A percentile compares a stretch with the other conserved stretches of the same genome.
These are phyloP conservation scores for Anthrax anthrax DNA, from an alignment of 2,888 invertebrate species.

Conservation along the genomic window DNA sequence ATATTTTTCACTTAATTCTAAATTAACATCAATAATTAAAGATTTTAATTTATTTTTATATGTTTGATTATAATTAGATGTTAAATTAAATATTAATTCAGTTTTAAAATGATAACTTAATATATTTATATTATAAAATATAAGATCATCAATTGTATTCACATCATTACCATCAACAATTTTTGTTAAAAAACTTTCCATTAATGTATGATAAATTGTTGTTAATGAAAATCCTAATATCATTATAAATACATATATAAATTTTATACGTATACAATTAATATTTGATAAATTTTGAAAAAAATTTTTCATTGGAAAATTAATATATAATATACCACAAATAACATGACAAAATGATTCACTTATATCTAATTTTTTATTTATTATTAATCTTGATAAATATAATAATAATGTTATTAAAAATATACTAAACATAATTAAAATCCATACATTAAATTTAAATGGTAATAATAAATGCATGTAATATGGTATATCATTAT, in stretches of 20 bases:
- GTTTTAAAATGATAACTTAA: neutral
- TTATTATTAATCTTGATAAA: neutral
- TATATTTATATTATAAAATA: neutral
- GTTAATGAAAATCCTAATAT: neutral
- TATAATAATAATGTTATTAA: neutral
- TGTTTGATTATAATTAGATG: neutral
- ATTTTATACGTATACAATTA: neutral
- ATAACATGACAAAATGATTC: neutral
- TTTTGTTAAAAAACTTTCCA: neutral
- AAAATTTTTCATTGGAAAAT: neutral
- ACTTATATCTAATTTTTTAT: neutral
- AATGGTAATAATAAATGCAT: neutral
- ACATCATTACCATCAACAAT: neutral
- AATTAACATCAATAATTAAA: neutral
- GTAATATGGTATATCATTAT: neutral
- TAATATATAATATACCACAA: neutral
- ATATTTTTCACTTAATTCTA: neutral
- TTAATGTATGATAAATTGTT: neutral
- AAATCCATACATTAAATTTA: neutral
- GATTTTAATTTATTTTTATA: neutral
- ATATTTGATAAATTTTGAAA: neutral
- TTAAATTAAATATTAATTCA: neutral
- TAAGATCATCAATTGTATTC: neutral
- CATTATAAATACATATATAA: neutral
- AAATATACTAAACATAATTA: neutral